A percentile compares a stretch with the other conserved stretches of the same genome.
These are phyloP conservation scores for Sebastes reedi DNA, from an alignment of 2,797 vertebrate species.

Conservation along the genomic window DNA sequence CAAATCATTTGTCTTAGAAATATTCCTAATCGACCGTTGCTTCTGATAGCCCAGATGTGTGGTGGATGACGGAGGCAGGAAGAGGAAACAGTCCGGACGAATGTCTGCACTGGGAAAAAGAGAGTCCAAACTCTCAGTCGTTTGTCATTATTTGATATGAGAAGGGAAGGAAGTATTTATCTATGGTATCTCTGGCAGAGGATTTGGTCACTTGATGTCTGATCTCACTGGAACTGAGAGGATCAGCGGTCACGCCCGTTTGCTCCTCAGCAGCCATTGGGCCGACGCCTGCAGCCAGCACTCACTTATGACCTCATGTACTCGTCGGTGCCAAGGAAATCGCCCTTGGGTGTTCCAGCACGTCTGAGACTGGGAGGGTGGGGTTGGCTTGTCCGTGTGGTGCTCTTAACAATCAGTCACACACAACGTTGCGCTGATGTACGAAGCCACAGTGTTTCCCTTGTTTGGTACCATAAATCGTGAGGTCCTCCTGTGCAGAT, in stretches of 20 bases:
- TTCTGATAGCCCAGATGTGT: conserved; percentile 64
- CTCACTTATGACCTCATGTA: conserved; percentile 57
- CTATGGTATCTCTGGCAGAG: conserved; percentile 30
- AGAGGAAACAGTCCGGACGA: conserved; percentile 40
- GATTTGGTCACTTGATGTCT: conserved; percentile 39
- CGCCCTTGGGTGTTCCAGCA: conserved; percentile 36
- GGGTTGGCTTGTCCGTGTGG: conserved; percentile 24
- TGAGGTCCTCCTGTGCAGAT: conserved; percentile 50
- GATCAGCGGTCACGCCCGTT: conserved; percentile 53
- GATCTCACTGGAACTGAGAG: conserved; percentile 46
- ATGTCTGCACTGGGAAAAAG: conserved; percentile 52
- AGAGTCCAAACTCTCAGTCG: conserved; percentile 26
- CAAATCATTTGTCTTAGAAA: conserved; percentile 1
- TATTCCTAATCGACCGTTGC: conserved; percentile 2
- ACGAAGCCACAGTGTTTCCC: conserved; percentile 7
- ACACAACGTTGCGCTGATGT: conserved; percentile 4
- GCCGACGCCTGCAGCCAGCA: conserved; percentile 34
- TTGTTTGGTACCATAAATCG: conserved; percentile 66
- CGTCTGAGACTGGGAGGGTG: conserved; percentile 21
- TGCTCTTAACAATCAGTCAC: conserved; percentile 29
- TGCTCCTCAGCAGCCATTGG: conserved; percentile 26
- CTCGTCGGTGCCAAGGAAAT: conserved; percentile 14
- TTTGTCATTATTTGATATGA: conserved; percentile 57
- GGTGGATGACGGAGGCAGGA: conserved; percentile 40
- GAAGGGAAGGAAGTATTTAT: conserved; percentile 65